These are phyloP conservation scores for Drosophila nigritarsus DNA, from an alignment of 2,888 invertebrate species.

Conservation along the genomic window DNA sequence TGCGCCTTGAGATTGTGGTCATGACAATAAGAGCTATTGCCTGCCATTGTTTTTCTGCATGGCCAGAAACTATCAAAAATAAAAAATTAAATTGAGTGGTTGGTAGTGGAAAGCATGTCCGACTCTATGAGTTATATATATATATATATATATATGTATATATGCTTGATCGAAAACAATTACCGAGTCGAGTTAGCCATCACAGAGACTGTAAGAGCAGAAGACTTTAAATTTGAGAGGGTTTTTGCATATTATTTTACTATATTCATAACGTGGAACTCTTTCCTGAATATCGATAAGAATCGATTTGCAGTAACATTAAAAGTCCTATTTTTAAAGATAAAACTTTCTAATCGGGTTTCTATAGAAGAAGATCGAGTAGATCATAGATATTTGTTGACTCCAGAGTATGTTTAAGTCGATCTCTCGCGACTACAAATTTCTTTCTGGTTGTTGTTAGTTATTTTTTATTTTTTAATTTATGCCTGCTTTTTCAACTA, in stretches of 20 bases:
- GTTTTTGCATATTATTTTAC: not conserved
- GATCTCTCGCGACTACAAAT: not conserved
- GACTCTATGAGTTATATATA: not conserved
- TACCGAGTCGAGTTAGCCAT: not conserved
- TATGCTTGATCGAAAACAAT: not conserved
- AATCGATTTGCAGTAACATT: not conserved
- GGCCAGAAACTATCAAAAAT: not conserved
- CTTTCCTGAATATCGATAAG: not conserved
- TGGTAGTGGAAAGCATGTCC: not conserved
- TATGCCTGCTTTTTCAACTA: not conserved
- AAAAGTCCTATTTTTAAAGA: fast-evolving
- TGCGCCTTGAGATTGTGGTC: slow-evolving; percentile 30
- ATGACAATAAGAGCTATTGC: slow-evolving; percentile 53
- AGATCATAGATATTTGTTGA: no score
- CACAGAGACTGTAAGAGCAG: not conserved
- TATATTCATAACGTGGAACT: not conserved
- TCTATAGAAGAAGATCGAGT: no score
- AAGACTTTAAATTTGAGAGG: not conserved
- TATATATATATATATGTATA: not conserved
- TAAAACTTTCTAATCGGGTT: not conserved
- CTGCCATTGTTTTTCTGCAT: slow-evolving; percentile 29
- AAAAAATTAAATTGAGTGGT: not conserved
- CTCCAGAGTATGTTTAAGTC: not conserved
- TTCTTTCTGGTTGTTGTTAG: not conserved
- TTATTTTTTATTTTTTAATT: not conserved